Evolutionary conservation across 2,797 vertebrate species (phyloP).

Genomic region (Hafferia zeledoni): DNA sequence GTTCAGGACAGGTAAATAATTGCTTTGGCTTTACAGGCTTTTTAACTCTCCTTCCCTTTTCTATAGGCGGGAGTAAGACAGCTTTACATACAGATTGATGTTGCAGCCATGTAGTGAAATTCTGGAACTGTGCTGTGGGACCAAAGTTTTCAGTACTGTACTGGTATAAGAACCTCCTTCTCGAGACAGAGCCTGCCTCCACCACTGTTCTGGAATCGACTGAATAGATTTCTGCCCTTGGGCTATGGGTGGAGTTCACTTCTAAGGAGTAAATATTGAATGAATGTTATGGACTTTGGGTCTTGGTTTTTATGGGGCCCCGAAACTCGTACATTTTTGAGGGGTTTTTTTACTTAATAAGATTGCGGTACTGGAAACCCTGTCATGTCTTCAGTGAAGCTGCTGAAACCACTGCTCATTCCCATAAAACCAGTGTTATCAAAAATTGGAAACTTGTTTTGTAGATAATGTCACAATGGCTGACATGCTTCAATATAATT

Average conservation of each 20-base stretch:
- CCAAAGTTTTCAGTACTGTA: slow-evolving; percentile 84
- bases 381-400: slow-evolving; percentile 68
- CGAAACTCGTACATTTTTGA: slow-evolving; percentile 5
- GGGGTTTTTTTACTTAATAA: slow-evolving; percentile 38
- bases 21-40: background rate
- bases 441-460: slow-evolving; percentile 70
- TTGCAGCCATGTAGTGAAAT: slow-evolving; percentile 86
- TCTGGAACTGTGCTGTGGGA: slow-evolving; percentile 73
- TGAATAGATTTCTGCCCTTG: background rate
- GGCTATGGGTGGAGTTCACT: background rate
- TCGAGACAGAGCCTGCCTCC: slow-evolving; percentile 47
- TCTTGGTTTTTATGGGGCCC: slow-evolving; percentile 52
- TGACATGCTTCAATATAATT: slow-evolving; percentile 74
- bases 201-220: background rate
- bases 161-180: slow-evolving; percentile 42
- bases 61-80: slow-evolving; percentile 90
- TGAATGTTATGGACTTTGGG: slow-evolving; percentile 34
- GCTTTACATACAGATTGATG: slow-evolving; percentile 95
- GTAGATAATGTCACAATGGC: slow-evolving; percentile 72
- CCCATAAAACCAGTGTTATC: slow-evolving; percentile 75
- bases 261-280: slow-evolving; percentile 41
- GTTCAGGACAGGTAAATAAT: background rate
- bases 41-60: slow-evolving; percentile 14
- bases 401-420: slow-evolving; percentile 73
- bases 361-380: slow-evolving; percentile 57